Evolutionary conservation across 2,888 invertebrate genomes (phyloP).

Genomic region (Drosophila bunnanda): DNA sequence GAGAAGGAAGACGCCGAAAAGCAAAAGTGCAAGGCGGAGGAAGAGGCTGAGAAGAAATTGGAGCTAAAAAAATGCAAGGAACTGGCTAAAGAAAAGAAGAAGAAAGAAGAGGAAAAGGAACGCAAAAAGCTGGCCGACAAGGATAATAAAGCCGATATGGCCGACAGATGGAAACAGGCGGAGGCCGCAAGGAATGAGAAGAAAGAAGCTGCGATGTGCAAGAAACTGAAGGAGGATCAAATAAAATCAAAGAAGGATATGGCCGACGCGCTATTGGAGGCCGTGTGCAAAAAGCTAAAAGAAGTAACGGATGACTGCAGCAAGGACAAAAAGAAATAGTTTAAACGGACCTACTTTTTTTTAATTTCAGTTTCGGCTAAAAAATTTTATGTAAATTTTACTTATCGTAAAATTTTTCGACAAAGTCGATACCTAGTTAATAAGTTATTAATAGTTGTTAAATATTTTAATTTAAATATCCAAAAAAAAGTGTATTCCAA

Average conservation of each 20-base stretch:
- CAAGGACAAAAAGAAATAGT: conserved; percentile 1
- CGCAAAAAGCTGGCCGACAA: background rate
- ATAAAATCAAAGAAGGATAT: background rate
- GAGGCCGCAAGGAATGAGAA: conserved; percentile 7
- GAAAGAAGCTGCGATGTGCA: conserved; percentile 4
- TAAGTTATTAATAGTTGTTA: background rate
- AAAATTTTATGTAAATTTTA: background rate
- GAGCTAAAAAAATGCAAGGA: conserved; percentile 19
- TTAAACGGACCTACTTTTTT: background rate
- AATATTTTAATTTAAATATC: background rate
- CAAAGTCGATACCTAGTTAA: background rate
- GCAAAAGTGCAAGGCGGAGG: background rate
- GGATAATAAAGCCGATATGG: conserved; percentile 5
- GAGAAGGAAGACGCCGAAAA: background rate
- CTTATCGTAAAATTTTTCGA: background rate
- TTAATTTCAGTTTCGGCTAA: background rate
- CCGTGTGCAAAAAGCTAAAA: conserved; percentile 16
- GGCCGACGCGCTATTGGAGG: background rate
- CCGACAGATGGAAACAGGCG: conserved; percentile 1
- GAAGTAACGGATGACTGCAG: background rate
- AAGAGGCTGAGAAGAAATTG: conserved; percentile 1
- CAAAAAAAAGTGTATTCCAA: background rate
- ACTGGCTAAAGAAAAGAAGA: background rate
- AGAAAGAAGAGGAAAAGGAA: background rate
- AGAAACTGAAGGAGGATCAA: background rate